Evolutionary conservation across 35 echinoderm and acorn worm species (phyloP).

Genomic region (Apostichopus japonicus): DNA sequence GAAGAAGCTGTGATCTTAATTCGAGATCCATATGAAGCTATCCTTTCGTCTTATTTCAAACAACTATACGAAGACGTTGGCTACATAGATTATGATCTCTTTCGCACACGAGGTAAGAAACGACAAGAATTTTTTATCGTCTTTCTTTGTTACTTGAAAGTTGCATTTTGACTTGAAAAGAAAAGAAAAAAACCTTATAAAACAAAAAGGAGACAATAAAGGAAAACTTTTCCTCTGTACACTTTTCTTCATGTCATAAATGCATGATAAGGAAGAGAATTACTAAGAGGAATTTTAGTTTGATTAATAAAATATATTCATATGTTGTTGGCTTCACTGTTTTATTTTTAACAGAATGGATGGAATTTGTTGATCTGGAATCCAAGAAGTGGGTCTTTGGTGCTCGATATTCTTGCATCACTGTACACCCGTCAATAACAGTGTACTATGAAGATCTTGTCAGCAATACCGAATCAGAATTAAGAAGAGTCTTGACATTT

Average conservation of each 20-base stretch:
- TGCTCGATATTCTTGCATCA: not conserved
- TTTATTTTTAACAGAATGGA: constrained; percentile 6
- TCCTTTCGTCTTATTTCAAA: constrained; percentile 13
- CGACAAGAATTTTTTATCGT: too few species aligned
- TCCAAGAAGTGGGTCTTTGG: constrained; percentile 11
- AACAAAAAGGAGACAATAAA: too few species aligned
- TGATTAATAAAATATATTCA: too few species aligned
- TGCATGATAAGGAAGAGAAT: too few species aligned
- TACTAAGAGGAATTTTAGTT: too few species aligned
- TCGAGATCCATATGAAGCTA: constrained; percentile 17
- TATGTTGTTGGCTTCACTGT: too few species aligned
- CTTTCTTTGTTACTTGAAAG: too few species aligned
- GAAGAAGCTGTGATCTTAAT: constrained; percentile 8
- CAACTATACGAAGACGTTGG: not conserved
- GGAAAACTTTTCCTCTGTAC: too few species aligned
- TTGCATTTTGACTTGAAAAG: too few species aligned
- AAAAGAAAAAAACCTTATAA: too few species aligned
- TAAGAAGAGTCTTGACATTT: not conserved
- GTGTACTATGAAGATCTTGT: constrained; percentile 30
- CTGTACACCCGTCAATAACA: not conserved
- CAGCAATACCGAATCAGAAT: not conserved
- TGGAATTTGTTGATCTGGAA: not conserved
- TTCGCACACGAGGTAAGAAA: not conserved
- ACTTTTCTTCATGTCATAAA: too few species aligned
- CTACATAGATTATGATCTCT: not conserved